Evolutionary conservation across 1,140 invertebrate genomes (phyloP), one percentile per base, ranked within the genome.

Genomic region (Zophobas atratus): DNA sequence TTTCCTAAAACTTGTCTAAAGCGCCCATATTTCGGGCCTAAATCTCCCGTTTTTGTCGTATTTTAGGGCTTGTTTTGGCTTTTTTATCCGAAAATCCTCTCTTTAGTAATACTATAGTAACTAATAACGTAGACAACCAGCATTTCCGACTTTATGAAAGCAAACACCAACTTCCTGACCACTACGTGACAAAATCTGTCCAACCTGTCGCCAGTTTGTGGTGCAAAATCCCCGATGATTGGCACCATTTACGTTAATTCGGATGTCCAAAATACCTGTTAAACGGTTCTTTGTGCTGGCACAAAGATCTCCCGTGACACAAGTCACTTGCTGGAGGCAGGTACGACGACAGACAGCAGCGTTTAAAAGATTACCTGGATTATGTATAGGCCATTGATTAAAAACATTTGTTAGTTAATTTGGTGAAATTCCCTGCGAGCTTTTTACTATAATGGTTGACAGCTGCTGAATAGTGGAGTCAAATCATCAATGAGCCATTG

Each of bases 331-430:
- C 74, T 71, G 63, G 72, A 46, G 43, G 43, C 43, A 74, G 51
- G 70, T 57, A 46, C 6, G 60, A 43, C 43, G 60, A 77, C 79
- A 78, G 76, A 78, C 75, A 78, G 55, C 77, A 82, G n/a, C 81
- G 74, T 82, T 78, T 79, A 79, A 82, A 74, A 79, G 81, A 82
- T 82, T 82, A 82, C 71, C 77, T 51, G 76, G 78, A 81, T 82
- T 81, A 53, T 79, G 78, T 78, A 79, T 71, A 77, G 75, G 36
- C 78, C 82, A 82, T 79, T 82, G 80, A 83, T 83, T 83, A 83
- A 83, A 81, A 79, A 80, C 81, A 80, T 83, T 83, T 82, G 81
- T 82, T 78, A 74, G 70, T 82, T 83, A 83, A 83, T 83, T 83
- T 83, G 76, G 82, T 81, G 71, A 80, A 81, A 81, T 81, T 80